A percentile compares a stretch with the other conserved stretches of the same genome.
These are phyloP conservation scores for Corbicula japonica DNA, from an alignment of 2,888 invertebrate species.

Conservation along the genomic window DNA sequence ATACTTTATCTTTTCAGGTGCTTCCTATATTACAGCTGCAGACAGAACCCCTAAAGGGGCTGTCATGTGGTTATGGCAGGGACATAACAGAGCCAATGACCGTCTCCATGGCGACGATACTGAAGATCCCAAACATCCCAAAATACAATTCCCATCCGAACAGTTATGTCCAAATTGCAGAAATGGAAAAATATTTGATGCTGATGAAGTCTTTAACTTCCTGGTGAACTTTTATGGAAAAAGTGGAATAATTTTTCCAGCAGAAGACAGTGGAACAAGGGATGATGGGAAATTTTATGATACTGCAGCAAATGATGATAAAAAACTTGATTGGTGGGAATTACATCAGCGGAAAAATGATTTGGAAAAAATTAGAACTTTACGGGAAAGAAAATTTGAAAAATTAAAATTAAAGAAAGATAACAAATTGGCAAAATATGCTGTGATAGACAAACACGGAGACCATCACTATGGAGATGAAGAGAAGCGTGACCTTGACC, in stretches of 20 bases:
- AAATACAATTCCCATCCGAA: conserved; percentile 94
- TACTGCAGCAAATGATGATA: conserved; percentile 22
- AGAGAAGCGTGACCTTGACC: conserved; percentile 2
- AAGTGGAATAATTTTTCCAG: conserved; percentile 64
- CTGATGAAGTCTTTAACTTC: conserved; percentile 72
- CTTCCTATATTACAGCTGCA: conserved; percentile 90
- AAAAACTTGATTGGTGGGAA: conserved; percentile 81
- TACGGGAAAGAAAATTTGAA: conserved; percentile 66
- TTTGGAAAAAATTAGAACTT: conserved; percentile 71
- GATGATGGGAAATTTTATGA: conserved; percentile 7
- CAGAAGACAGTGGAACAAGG: conserved; percentile 7
- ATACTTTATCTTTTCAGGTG: too few species aligned
- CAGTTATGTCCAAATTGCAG: conserved; percentile 89
- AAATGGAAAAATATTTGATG: conserved; percentile 62
- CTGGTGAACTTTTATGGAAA: conserved; percentile 75
- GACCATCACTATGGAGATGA: conserved; percentile 1
- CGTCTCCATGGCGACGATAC: conserved; percentile 94
- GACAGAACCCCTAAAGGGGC: conserved; percentile 91
- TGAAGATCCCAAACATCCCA: conserved; percentile 96
- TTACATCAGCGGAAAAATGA: conserved; percentile 74
- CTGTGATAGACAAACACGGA: conserved; percentile 32
- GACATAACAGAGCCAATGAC: conserved; percentile 96
- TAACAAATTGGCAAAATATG: conserved; percentile 10
- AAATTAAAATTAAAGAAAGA: conserved; percentile 42
- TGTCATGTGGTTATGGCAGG: conserved; percentile 97